phyloP scores from a whole-genome alignment of 2,113 vertebrate species.

The Cololabis saira region DNA sequence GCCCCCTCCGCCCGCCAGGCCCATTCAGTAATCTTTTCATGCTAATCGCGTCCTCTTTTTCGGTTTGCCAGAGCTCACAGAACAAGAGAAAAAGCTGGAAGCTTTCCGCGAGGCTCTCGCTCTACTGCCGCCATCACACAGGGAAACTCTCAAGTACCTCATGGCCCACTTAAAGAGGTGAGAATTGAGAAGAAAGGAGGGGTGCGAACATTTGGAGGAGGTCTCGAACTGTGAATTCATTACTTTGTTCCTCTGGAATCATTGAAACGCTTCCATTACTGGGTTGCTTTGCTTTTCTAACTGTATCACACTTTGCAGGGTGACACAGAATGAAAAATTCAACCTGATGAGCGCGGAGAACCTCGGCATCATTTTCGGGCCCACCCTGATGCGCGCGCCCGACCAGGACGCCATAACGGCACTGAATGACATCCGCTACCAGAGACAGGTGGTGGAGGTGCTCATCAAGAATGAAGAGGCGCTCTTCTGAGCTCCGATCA shows the following conservation, averaged over 20 bases:
- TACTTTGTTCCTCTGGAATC: background rate
- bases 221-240: background rate
- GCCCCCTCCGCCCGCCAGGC: background rate
- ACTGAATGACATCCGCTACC: slow-evolving; percentile 96
- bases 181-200: background rate
- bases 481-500: slow-evolving; percentile 87
- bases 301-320: slow-evolving; percentile 76
- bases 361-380: slow-evolving; percentile 95
- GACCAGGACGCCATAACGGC: slow-evolving; percentile 93
- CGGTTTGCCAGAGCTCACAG: slow-evolving; percentile 86
- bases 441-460: slow-evolving; percentile 98
- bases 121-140: slow-evolving; percentile 93
- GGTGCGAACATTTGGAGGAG: too few relatives aligned
- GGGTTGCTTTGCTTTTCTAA: slow-evolving; percentile 2
- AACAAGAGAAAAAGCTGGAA: slow-evolving; percentile 92
- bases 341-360: slow-evolving; percentile 99
- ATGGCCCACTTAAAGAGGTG: slow-evolving; percentile 98
- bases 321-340: slow-evolving; percentile 93
- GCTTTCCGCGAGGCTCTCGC: slow-evolving; percentile 92
- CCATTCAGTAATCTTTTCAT: slow-evolving; percentile 19
- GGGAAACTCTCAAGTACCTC: slow-evolving; percentile 95
- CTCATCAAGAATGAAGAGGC: slow-evolving; percentile 98
- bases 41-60: slow-evolving; percentile 18
- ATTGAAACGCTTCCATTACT: background rate
- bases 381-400: slow-evolving; percentile 95